phyloP scores from a whole-genome alignment of 2,113 vertebrate species.

The Varanus salvator region DNA sequence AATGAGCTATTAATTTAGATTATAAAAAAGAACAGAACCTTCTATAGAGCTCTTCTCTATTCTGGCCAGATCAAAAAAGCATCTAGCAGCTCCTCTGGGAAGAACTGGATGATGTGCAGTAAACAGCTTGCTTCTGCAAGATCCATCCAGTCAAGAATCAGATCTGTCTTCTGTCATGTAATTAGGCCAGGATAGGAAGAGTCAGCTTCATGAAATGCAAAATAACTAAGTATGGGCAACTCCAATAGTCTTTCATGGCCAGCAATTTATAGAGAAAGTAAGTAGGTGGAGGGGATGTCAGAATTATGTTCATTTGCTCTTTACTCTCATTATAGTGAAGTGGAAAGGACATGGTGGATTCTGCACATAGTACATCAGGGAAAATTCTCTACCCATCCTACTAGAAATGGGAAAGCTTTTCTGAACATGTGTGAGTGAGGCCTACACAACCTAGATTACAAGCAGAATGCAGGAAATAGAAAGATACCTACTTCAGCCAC shows the following conservation, averaged over 20 bases:
- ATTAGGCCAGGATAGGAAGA: not conserved
- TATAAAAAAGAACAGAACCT: constrained; percentile 38
- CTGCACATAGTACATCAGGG: not conserved
- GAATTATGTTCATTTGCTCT: not conserved
- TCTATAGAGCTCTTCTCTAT: constrained; percentile 32
- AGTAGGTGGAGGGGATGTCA: not conserved
- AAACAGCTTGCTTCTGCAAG: not conserved
- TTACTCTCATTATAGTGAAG: not conserved
- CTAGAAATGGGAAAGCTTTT: not conserved
- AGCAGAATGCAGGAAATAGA: no score
- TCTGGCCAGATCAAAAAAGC: constrained; percentile 33
- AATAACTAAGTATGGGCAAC: not conserved
- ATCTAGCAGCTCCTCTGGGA: constrained; percentile 12
- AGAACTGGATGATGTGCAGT: not conserved
- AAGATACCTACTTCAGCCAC: no score
- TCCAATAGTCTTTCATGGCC: not conserved
- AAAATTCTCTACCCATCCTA: not conserved
- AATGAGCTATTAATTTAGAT: constrained; percentile 60
- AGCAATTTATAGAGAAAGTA: not conserved
- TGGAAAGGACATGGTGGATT: not conserved
- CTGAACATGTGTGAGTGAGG: not conserved
- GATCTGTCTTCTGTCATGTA: not conserved
- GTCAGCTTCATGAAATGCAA: not conserved
- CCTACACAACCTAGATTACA: no score
- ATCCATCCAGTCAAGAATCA: not conserved